Percentiles rank a stretch among this genome's conserved stretches.
These are phyloP conservation scores for Actinia equina DNA, from an alignment of 64 coral and sea anemone species.

Conservation along the genomic window DNA sequence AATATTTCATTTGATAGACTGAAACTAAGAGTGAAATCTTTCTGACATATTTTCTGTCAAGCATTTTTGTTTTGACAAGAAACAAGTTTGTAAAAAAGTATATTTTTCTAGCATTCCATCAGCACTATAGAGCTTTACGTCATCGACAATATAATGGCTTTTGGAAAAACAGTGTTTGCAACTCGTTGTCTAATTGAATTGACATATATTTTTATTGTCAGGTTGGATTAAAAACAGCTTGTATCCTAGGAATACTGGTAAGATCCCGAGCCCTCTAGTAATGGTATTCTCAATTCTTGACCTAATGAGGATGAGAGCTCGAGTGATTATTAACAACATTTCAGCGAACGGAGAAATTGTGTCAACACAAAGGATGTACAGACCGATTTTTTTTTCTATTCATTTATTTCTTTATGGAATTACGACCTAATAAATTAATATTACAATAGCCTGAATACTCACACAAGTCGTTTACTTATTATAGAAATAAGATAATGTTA, in stretches of 20 bases:
- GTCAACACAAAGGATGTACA: neutral
- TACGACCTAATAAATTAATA: neutral
- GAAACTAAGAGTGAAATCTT: too few species aligned
- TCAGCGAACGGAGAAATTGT: neutral
- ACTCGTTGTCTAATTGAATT: neutral
- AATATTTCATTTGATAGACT: neutral
- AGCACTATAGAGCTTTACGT: neutral
- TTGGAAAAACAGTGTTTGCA: neutral
- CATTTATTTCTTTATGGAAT: neutral
- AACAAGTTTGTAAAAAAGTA: too few species aligned
- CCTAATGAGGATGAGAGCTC: neutral
- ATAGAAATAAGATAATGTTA: conserved; percentile 8
- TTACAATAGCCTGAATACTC: neutral
- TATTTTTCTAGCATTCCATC: neutral
- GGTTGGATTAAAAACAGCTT: neutral
- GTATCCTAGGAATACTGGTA: neutral
- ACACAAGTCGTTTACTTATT: neutral
- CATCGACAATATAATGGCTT: neutral
- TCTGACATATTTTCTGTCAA: too few species aligned
- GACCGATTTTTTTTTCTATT: neutral
- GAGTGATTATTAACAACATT: neutral
- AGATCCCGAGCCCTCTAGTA: neutral
- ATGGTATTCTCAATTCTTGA: neutral
- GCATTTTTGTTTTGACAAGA: too few species aligned
- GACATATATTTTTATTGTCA: neutral